Base-by-base conservation (phyloP, 2,797 vertebrate genomes). In the Notolabrus celidotus region DNA sequence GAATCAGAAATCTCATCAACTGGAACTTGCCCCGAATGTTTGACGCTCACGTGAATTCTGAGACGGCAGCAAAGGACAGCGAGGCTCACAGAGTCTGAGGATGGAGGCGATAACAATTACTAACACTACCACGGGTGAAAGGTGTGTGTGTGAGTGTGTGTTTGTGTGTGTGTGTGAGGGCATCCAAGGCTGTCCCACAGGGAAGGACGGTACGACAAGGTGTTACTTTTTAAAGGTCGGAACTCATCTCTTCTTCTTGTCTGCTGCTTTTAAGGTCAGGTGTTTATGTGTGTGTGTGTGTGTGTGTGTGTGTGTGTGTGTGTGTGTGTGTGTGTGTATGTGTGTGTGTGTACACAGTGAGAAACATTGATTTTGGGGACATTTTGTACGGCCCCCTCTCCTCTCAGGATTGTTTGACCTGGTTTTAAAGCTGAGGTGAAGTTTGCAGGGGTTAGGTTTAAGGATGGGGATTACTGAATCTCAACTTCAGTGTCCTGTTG, bases 161-260 rank as follows among this genome's bases (percentile, higher is more conserved):
- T 51, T 23, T 20, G 52, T 43, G 49, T 39, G 54, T 38, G 16
- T 39, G 17, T 62, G 66, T 52, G 43, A 42, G 50, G 39, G 34
- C 2, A 7, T 57, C 16, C 27, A 36, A 10, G 41, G 46, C 3
- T 34, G 63, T 52, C 62, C 66, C 58, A 55, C 10, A 23, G 33
- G 62, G 63, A 74, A 20, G 67, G 65, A 68, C 34, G 23, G 0
- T 10, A 9, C 52, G 71, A 71, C 22, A 39, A 3, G 62, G 47
- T 56, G 33, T 55, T 46, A 36, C 53, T 33, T 54, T 69, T 56
- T 63, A 49, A 74, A 76, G 60, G 77, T 58, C 63, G 63, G 7
- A 36, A 10, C 58, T 49, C n/a, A 69, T 55, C 54, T 51, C 16
- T 54, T 55, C 27, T 71, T 12, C 10, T 25, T 43, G 12, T 38